These are phyloP conservation scores for Auanema freiburgensis DNA, from an alignment of 2,888 invertebrate genomes.

Conservation along the genomic window DNA sequence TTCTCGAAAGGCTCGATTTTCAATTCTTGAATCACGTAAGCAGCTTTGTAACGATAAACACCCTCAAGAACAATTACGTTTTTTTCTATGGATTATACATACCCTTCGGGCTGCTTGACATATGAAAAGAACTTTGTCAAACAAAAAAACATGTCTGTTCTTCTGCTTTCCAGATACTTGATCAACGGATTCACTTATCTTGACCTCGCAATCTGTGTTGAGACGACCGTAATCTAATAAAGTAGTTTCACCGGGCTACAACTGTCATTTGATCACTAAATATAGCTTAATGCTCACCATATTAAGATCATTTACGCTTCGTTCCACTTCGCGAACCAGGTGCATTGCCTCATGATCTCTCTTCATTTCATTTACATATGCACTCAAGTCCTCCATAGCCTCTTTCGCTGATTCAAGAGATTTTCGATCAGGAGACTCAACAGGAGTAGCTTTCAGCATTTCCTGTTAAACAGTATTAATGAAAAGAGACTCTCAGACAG, in stretches of 20 bases:
- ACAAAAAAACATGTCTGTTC: slow-evolving; percentile 86
- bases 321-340: slow-evolving; percentile 86
- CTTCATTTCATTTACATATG: slow-evolving; percentile 94
- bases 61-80: slow-evolving; percentile 14
- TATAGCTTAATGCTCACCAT: slow-evolving; percentile 40
- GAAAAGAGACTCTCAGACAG: no score
- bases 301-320: slow-evolving; percentile 67
- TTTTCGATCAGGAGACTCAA: slow-evolving; percentile 79
- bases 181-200: slow-evolving; percentile 34
- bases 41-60: slow-evolving; percentile 38
- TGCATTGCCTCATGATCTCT: slow-evolving; percentile 90
- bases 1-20: slow-evolving; percentile 21
- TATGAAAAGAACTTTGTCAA: slow-evolving; percentile 92
- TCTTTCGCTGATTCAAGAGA: slow-evolving; percentile 78
- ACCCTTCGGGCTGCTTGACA: slow-evolving; percentile 72
- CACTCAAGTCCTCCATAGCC: slow-evolving; percentile 57
- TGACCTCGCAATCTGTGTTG: slow-evolving; percentile 84
- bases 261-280: neutral
- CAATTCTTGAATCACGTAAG: slow-evolving; percentile 45
- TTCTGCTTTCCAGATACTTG: slow-evolving; percentile 41
- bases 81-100: neutral
- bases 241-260: slow-evolving; percentile 76
- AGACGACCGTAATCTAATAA: slow-evolving; percentile 87
- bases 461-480: slow-evolving; percentile 62
- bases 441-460: slow-evolving; percentile 67